Base-by-base conservation (phyloP, 2,888 invertebrate genomes). In the Pogonocherus hispidulus region DNA sequence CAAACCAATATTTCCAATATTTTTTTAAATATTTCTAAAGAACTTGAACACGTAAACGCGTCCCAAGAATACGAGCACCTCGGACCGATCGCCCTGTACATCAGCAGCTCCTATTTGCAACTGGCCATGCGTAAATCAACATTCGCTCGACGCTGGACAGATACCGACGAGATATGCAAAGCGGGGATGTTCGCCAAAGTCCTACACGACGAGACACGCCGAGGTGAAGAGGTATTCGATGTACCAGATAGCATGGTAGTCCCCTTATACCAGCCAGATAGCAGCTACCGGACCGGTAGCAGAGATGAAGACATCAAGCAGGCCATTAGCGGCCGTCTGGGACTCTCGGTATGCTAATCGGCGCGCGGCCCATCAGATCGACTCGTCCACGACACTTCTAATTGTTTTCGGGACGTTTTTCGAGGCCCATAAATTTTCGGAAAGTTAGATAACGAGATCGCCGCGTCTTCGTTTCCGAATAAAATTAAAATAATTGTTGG, bases 281-380 rank as follows among this genome's bases (percentile, higher is more conserved):
- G 80, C 67, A 51, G 77, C 82, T 83, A 82, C 83, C 76, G 82
- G 77, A 78, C 78, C 83, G 77, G 83, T 83, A 84, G 83, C 78
- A 65, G 72, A 74, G 78, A 82, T 79, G 80, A 80, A 82, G 82
- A 82, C 82, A 81, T 83, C 81, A 69, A 63, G 64, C 66, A 63
- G 72, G 73, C 79, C 76, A 75, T 79, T 79, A 78, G 78, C 74
- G 78, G 75, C 67, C 71, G 77, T 75, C 77, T 73, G 76, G 73
- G 69, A 71, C 74, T 68, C 75, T 79, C 76, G 67, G 71, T 80
- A 80, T 80, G 80, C 80, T 79, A 80, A 80, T 80, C 70, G 71
- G 56, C 70, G 66, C 74, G 63, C 73, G 75, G 76, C 76, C 75
- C 76, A 78, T 73, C 76, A 71, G 59, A 57, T 69, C 54, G 66